phyloP scores from a whole-genome alignment of 2,113 vertebrate species.

The Epinephelus fuscoguttatus region DNA sequence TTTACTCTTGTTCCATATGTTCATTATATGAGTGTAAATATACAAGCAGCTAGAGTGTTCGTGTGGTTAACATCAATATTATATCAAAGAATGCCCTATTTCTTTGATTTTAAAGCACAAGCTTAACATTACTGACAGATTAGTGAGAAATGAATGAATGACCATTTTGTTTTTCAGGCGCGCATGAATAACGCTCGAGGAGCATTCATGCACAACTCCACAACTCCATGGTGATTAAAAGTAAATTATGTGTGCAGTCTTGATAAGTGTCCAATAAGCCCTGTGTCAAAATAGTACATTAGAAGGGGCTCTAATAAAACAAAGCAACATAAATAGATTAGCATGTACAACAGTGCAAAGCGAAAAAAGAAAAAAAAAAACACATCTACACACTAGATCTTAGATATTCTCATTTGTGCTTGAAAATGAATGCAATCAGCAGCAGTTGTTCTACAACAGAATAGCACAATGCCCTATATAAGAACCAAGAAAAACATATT shows the following conservation, averaged over 20 bases:
- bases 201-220: background rate
- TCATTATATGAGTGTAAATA: background rate
- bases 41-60: background rate
- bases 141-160: constrained; percentile 2
- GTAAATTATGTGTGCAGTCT: constrained; percentile 43
- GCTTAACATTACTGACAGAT: background rate
- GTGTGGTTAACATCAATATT: constrained; percentile 28
- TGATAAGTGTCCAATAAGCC: constrained; percentile 44
- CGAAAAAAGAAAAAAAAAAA: background rate
- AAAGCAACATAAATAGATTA: constrained; percentile 50
- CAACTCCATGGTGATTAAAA: constrained; percentile 38
- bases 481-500: background rate
- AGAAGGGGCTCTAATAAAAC: constrained; percentile 23
- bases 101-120: constrained; percentile 6
- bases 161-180: constrained; percentile 20
- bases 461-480: background rate
- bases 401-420: constrained; percentile 18
- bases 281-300: constrained; percentile 35
- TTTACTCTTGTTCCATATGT: background rate
- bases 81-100: constrained; percentile 12
- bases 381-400: background rate
- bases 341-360: background rate
- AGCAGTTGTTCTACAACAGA: background rate
- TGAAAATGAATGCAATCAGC: constrained; percentile 24
- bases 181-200: background rate